Conservation (phyloP, 2,113 vertebrate species). For the Herpailurus yagouaroundi region DNA sequence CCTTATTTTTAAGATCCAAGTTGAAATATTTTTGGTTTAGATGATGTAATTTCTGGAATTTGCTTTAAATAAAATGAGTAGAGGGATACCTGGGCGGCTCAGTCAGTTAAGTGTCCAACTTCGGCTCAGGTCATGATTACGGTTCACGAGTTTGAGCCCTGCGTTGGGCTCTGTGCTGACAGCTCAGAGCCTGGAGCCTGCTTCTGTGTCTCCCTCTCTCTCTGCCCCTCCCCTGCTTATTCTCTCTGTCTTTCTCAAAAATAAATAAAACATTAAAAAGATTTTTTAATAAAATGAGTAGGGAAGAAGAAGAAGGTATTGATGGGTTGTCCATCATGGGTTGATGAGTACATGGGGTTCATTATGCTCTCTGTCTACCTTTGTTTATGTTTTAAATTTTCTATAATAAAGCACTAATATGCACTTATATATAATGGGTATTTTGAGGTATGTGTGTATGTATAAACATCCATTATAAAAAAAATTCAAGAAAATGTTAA, state of each 20-base stretch:
- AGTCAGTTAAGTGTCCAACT: neutral
- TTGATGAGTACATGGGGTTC: neutral
- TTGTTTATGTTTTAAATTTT: slow-evolving; percentile 38
- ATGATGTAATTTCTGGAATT: neutral
- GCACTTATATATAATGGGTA: neutral
- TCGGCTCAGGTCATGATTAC: neutral
- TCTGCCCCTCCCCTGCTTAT: neutral
- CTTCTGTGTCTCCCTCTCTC: neutral
- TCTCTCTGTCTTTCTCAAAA: too few relatives aligned
- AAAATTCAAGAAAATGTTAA: slow-evolving; percentile 11
- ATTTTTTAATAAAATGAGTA: neutral
- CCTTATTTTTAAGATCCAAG: slow-evolving; percentile 30
- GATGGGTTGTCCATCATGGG: neutral
- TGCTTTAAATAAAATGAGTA: too few relatives aligned
- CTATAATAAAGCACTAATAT: slow-evolving; percentile 6
- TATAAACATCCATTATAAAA: neutral
- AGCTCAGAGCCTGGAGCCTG: neutral
- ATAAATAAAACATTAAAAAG: too few relatives aligned
- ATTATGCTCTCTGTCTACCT: neutral
- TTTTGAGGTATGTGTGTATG: neutral
- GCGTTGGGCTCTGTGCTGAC: neutral
- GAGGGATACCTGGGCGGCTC: neutral
- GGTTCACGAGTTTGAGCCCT: neutral
- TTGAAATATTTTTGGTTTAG: slow-evolving; percentile 45
- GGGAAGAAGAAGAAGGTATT: neutral